Evolutionary conservation across 2,113 vertebrate species (phyloP).

Genomic region (Phodopus roborovskii): DNA sequence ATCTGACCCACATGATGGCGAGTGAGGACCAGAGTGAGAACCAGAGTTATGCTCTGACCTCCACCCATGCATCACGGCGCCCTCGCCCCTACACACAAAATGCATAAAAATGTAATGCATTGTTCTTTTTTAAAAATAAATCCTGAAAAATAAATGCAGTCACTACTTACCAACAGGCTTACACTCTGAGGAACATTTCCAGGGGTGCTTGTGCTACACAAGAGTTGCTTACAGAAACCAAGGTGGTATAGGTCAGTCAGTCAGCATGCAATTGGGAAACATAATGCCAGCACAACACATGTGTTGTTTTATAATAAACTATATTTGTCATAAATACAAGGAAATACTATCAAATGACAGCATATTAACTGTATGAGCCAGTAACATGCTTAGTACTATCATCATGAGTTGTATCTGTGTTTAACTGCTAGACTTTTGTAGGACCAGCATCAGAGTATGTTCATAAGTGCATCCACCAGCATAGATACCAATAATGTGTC

Average conservation of each 20-base stretch:
- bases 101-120: neutral
- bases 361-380: neutral
- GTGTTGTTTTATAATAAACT: neutral
- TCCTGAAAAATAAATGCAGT: neutral
- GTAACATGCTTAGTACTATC: neutral
- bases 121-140: neutral
- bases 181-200: neutral
- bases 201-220: neutral
- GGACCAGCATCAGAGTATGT: neutral
- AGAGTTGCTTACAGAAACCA: neutral
- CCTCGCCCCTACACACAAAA: neutral
- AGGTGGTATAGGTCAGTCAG: neutral
- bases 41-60: neutral
- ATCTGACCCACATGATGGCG: neutral
- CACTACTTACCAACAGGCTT: neutral
- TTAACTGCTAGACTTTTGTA: neutral
- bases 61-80: neutral
- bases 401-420: neutral
- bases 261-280: neutral
- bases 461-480: neutral
- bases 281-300: neutral
- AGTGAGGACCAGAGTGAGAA: neutral
- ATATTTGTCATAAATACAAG: neutral
- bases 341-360: neutral
- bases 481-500: neutral